Base-by-base conservation (phyloP, 2,113 vertebrate species). In the Corythoichthys intestinalis region DNA sequence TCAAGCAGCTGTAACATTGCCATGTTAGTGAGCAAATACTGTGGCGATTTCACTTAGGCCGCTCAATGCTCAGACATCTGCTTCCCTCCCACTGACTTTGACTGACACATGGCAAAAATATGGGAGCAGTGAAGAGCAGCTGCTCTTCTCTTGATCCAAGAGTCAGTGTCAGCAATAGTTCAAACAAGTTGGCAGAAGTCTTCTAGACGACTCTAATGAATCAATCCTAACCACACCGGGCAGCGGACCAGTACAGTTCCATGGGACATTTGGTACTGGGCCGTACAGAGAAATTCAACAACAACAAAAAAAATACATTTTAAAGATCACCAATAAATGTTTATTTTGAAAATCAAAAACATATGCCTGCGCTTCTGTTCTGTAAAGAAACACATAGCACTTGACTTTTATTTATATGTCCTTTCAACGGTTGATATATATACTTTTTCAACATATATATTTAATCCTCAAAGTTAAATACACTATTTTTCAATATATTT, bases 41-140 rank as follows among this genome's bases (percentile, higher is more conserved):
- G 37, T 59, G 57, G 56, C 34, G 28, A 58, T 58, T 38, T 34
- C 57, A 59, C 57, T 59, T 15, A 2, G 57, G 57, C 37, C 57
- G 3, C 57, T 59, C 37, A 17, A 17, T 59, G 57, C 57, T 59
- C 57, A 59, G 35, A 59, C 57, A 38, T 39, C 35, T 39, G 57
- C 15, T 59, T 59, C 6, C 57, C 37, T 59, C 37, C 35, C 37
- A 39, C 59, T 61, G 59, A 44, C 38, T 61, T 61, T 61, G 59
- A 61, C 39, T 41, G 38, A 44, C 59, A 44, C 59, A 44, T 61
- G 7, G 59, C 39, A 41, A 61, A 61, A 61, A 61, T 61, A 20
- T 9, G 14, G 38, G 15, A 17, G 59, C 39, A 61, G 38, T 61
- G 17, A 61, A n/a, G 17, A 61, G 59, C 59, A 61, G 3, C 38